Conservation (phyloP, 2,888 invertebrate species). For the Caenorhabditis imperialis region DNA sequence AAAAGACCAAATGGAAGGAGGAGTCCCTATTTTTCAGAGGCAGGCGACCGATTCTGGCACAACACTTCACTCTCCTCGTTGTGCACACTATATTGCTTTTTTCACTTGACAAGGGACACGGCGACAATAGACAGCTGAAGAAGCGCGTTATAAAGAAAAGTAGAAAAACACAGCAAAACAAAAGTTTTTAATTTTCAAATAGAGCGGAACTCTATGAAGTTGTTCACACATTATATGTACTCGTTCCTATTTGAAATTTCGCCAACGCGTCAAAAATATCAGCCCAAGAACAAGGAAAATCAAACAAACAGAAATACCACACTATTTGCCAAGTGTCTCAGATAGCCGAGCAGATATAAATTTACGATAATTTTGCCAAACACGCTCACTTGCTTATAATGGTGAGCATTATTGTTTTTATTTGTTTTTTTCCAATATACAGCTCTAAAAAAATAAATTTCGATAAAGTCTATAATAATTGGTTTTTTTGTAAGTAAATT, state of each 20-base stretch:
- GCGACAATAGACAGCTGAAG: background rate
- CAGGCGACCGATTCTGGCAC: constrained; percentile 29
- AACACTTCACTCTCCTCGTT: constrained; percentile 24
- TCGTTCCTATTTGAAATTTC: too few species aligned
- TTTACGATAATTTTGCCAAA: background rate
- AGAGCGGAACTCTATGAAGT: too few species aligned
- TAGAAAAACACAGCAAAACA: background rate
- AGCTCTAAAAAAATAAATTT: constrained; percentile 34
- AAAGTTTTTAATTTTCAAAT: background rate
- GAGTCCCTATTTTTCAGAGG: constrained; percentile 28
- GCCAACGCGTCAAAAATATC: background rate
- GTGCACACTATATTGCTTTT: constrained; percentile 21
- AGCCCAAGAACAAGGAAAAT: background rate
- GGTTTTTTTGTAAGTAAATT: background rate
- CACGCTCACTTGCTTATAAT: constrained; percentile 25
- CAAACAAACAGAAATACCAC: constrained; percentile 1
- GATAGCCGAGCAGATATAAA: too few species aligned
- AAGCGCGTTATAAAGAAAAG: constrained; percentile 9
- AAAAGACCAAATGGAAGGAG: constrained; percentile 34
- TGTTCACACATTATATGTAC: too few species aligned
- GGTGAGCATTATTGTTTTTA: constrained; percentile 3
- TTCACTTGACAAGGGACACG: background rate
- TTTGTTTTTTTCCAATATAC: background rate
- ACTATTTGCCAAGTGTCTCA: background rate
- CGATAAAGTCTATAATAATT: constrained; percentile 43